These are phyloP conservation scores for Alexandromys fortis DNA, from an alignment of 2,113 vertebrate genomes.

Conservation along the genomic window DNA sequence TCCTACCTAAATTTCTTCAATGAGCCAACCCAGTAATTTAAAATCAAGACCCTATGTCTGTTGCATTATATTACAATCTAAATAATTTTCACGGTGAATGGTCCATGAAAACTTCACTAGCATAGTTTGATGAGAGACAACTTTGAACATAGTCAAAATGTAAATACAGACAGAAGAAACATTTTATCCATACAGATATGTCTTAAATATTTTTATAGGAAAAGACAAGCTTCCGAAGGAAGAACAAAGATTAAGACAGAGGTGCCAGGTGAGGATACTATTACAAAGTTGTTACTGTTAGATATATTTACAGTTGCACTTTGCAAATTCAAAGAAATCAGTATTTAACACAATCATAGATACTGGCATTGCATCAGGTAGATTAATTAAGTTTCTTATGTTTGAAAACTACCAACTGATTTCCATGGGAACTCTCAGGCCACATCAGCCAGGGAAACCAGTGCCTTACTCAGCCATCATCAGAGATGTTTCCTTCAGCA, in stretches of 20 bases:
- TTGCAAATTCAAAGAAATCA: not conserved
- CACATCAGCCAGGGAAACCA: not conserved
- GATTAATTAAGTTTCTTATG: not conserved
- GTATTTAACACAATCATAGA: not conserved
- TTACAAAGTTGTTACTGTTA: not conserved
- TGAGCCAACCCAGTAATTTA: conserved; percentile 3
- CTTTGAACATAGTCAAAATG: not conserved
- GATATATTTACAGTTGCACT: not conserved
- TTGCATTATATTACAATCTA: not conserved
- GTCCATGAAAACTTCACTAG: conserved; percentile 13
- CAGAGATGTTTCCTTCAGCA: not conserved
- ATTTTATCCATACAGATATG: not conserved
- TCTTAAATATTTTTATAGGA: not conserved
- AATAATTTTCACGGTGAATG: not conserved
- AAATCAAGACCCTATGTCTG: not conserved
- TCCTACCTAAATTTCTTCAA: not conserved
- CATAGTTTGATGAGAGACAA: not conserved
- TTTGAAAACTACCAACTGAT: not conserved
- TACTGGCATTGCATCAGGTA: not conserved
- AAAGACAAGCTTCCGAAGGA: not conserved
- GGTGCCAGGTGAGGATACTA: not conserved
- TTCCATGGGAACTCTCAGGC: not conserved
- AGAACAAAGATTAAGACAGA: not conserved
- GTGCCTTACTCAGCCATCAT: not conserved
- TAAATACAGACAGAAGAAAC: not conserved